Evolutionary conservation across 2,797 vertebrate species (phyloP), one percentile per base, ranked within the genome.

Genomic region (Harpagifer antarcticus): DNA sequence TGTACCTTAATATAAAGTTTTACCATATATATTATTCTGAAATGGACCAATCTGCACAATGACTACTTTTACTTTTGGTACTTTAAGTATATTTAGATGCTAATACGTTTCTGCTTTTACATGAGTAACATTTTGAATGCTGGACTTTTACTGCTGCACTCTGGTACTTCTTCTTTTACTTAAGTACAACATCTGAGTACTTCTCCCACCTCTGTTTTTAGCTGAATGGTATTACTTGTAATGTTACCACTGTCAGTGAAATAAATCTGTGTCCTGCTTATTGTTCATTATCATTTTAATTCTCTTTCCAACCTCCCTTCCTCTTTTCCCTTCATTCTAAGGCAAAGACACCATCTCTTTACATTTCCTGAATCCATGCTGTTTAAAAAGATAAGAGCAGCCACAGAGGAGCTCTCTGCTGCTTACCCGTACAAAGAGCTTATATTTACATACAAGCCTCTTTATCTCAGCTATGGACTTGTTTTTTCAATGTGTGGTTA

Each of bases 391-490:
- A 89, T 90, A 88, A 85, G 84, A 90, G 69, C 71, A 82, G 62
- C 68, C 69, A 49, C 81, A 88, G 74, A 70, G 77, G 12, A 68
- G 67, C 77, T 70, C 78, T 85, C 40, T 68, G 75, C 81, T 71
- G 61, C 79, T 68, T 20, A 74, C 56, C 74, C 83, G 68, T 66
- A 87, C 80, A 91, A 92, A 91, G 80, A 79, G 43, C 70, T 86
- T 72, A 74, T 89, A 92, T 93, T 91, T 91, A 92, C 87, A 91
- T 81, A 89, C 71, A 91, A 92, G 74, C 90, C 86, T 90, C 89
- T 88, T 87, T 84, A 79, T 88, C 91, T 91, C 88, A 86, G 81
- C 66, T 59, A 82, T 79, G 82, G 91, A 84, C 69, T 86, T 78
- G 59, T 74, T 91, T 93, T 81, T 76, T 61, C 78, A 31, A 77